These are phyloP conservation scores for Semicossyphus pulcher DNA, from an alignment of 2,113 vertebrate species.

Conservation along the genomic window DNA sequence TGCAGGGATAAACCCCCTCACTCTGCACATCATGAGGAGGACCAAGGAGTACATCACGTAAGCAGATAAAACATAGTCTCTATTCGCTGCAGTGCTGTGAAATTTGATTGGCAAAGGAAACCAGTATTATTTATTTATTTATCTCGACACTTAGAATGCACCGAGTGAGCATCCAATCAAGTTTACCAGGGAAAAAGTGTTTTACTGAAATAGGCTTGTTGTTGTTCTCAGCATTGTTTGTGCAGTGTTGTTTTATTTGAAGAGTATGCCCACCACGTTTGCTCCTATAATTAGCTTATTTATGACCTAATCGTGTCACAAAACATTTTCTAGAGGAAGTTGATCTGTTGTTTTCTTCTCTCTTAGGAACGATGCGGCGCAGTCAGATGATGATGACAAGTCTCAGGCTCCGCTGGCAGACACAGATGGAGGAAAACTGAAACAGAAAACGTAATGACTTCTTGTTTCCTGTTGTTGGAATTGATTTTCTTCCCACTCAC, in stretches of 20 bases:
- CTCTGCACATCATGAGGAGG: constrained; percentile 98
- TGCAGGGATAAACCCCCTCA: constrained; percentile 97
- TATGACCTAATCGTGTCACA: neutral
- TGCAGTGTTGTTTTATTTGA: neutral
- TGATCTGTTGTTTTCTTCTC: constrained; percentile 29
- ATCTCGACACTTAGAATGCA: neutral
- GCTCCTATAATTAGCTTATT: no score
- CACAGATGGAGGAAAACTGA: constrained; percentile 94
- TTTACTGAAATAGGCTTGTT: neutral
- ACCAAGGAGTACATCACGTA: constrained; percentile 99
- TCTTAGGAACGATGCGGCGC: constrained; percentile 92
- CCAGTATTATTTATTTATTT: neutral
- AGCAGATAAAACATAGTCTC: constrained; percentile 48
- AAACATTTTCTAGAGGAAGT: constrained; percentile 24
- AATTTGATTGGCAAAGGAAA: neutral
- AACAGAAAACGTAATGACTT: constrained; percentile 95
- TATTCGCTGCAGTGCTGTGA: neutral
- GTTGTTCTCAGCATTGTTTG: neutral
- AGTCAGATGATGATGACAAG: constrained; percentile 98
- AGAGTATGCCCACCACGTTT: neutral
- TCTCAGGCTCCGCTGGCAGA: constrained; percentile 88
- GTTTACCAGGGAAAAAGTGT: neutral
- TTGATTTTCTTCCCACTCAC: neutral
- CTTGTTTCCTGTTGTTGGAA: neutral
- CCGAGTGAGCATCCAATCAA: neutral